A percentile compares a stretch with the other conserved stretches of the same genome.
phyloP scores from a whole-genome alignment of 53 echinoderm and acorn worm genomes.

The Holothuria scabra region DNA sequence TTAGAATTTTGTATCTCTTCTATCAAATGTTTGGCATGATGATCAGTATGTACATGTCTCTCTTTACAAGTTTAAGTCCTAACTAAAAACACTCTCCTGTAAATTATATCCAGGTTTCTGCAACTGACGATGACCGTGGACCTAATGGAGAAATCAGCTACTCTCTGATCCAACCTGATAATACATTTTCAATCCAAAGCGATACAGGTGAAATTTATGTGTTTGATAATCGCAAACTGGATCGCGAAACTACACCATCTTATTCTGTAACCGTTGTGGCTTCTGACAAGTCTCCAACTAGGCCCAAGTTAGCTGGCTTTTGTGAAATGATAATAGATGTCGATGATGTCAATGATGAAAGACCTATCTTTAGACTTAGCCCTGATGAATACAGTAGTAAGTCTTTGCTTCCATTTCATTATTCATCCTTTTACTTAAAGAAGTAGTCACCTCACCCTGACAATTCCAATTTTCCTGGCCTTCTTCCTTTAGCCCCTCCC shows the following conservation, averaged over 20 bases:
- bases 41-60: too few species aligned
- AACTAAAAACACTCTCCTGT: too few species aligned
- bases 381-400: slow-evolving; percentile 10
- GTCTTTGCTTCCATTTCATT: neutral
- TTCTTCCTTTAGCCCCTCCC: too few species aligned
- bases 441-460: too few species aligned
- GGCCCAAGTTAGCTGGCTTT: slow-evolving; percentile 43
- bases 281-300: slow-evolving; percentile 50
- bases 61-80: too few species aligned
- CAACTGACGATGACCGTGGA: slow-evolving; percentile 78
- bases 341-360: slow-evolving; percentile 69
- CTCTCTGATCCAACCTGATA: slow-evolving; percentile 47
- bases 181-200: slow-evolving; percentile 63
- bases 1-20: too few species aligned
- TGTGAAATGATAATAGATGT: slow-evolving; percentile 64
- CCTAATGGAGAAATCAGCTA: slow-evolving; percentile 65
- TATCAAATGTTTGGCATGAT: too few species aligned
- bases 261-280: slow-evolving; percentile 59
- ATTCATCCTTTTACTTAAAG: too few species aligned
- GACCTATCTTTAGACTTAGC: slow-evolving; percentile 52
- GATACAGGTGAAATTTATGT: slow-evolving; percentile 57
- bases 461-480: too few species aligned
- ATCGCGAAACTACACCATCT: slow-evolving; percentile 54
- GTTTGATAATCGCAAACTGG: slow-evolving; percentile 32
- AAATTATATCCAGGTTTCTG: slow-evolving; percentile 50